Evolutionary conservation across 2,797 vertebrate genomes (phyloP).

Genomic region (Scolopax rusticola): DNA sequence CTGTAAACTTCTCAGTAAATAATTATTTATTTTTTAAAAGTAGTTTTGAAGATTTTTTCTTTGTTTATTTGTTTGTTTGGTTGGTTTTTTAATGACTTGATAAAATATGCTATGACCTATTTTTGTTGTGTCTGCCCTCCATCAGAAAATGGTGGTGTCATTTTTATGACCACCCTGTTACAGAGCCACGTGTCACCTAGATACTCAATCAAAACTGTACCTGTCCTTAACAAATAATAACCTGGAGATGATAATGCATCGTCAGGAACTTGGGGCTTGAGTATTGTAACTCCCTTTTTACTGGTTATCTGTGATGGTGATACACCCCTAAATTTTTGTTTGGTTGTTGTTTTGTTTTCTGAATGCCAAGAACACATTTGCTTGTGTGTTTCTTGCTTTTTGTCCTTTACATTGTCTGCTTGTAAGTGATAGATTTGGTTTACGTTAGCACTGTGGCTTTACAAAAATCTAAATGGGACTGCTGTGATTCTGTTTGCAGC

Average conservation of each 20-base stretch:
- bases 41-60: not conserved
- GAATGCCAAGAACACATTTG: not conserved
- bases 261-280: not conserved
- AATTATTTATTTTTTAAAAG: not conserved
- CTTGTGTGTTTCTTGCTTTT: not conserved
- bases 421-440: not conserved
- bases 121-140: not conserved
- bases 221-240: not conserved
- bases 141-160: not conserved
- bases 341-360: not conserved
- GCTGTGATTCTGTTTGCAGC: not conserved
- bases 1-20: not conserved
- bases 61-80: no score
- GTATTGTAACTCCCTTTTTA: not conserved
- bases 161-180: not conserved
- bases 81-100: not conserved
- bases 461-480: not conserved
- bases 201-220: not conserved
- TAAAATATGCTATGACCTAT: fast-evolving
- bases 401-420: not conserved
- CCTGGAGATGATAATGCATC: not conserved
- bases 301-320: not conserved
- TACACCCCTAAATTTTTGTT: not conserved
- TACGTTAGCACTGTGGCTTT: not conserved
- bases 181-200: fast-evolving